phyloP scores from a whole-genome alignment of 1,140 invertebrate genomes.

The Elysia chlorotica region DNA sequence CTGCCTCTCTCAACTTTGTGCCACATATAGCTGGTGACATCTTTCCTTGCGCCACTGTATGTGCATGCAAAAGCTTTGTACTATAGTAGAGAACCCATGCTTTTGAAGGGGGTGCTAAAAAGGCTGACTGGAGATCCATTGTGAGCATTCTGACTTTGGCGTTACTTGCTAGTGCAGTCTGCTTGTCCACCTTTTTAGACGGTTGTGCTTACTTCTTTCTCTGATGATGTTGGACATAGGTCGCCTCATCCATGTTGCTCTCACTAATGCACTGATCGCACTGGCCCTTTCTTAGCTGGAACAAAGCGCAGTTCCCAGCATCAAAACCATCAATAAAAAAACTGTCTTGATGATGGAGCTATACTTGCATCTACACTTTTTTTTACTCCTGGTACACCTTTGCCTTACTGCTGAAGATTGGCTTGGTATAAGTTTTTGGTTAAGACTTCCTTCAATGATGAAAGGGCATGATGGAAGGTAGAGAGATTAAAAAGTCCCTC shows the following conservation, averaged over 20 bases:
- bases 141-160: slow-evolving; percentile 21
- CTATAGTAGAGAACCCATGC: slow-evolving; percentile 62
- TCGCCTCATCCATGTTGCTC: slow-evolving; percentile 13
- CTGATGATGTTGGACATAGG: slow-evolving; percentile 12
- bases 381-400: no score
- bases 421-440: no score
- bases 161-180: background rate
- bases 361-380: no score
- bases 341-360: no score
- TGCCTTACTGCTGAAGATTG: no score
- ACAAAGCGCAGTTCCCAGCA: no score
- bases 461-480: no score
- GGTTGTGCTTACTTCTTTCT: slow-evolving; percentile 1
- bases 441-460: no score
- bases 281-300: slow-evolving; percentile 17
- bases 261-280: slow-evolving; percentile 21
- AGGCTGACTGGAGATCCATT: slow-evolving; percentile 56
- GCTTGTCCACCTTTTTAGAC: slow-evolving; percentile 3
- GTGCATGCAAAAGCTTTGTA: slow-evolving; percentile 58
- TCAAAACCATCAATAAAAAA: no score
- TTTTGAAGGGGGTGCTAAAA: slow-evolving; percentile 53
- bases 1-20: slow-evolving; percentile 58
- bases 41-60: slow-evolving; percentile 58
- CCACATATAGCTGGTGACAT: slow-evolving; percentile 59
- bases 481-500: no score